These are phyloP conservation scores for Umimayanthus kanabou DNA, from an alignment of 92 coral and sea anemone genomes.

Conservation along the genomic window DNA sequence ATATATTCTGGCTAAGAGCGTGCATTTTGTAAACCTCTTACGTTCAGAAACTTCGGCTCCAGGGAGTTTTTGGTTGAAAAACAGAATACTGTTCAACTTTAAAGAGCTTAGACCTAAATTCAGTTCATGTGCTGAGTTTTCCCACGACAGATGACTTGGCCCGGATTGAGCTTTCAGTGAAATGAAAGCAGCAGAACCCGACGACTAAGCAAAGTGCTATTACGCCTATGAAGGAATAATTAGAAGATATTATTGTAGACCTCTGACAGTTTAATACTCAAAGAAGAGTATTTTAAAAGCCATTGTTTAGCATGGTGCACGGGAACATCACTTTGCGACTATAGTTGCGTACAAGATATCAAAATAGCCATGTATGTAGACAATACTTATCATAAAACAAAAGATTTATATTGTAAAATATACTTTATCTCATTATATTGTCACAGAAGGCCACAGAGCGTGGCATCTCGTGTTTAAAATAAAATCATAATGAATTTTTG, in stretches of 20 bases:
- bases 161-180: conserved; percentile 1
- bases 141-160: not conserved
- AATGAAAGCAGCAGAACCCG: not conserved
- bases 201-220: conserved; percentile 13
- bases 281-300: not conserved
- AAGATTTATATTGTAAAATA: not conserved
- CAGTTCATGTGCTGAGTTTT: not conserved
- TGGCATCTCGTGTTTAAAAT: conserved; percentile 7
- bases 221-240: conserved; percentile 2
- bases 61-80: not conserved
- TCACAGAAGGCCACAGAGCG: not conserved
- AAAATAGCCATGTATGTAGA: not conserved
- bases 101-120: not conserved
- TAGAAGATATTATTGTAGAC: not conserved
- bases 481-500: not conserved
- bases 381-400: conserved; percentile 6
- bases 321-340: not conserved
- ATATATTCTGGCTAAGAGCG: not conserved
- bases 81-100: not conserved
- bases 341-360: not conserved
- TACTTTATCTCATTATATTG: not conserved
- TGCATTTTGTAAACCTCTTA: not conserved
- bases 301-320: conserved; percentile 4
- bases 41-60: not conserved
- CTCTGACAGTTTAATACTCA: not conserved